Base-by-base conservation (phyloP, 2,797 vertebrate genomes). In the Microctenopoma lineatum region DNA sequence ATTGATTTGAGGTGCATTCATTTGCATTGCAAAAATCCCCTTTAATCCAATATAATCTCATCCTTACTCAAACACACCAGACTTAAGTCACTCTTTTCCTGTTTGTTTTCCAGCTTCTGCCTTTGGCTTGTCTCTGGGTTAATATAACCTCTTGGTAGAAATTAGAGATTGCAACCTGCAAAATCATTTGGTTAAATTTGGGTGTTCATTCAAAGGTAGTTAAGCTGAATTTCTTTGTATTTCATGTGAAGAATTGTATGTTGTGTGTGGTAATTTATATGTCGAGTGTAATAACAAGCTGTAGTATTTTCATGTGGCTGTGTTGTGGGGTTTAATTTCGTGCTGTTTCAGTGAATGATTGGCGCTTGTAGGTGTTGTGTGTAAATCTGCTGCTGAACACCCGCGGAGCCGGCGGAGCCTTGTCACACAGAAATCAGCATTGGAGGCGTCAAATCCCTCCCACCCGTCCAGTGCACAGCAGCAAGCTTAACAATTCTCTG, bases 11-110 rank as follows among this genome's bases (percentile, higher is more conserved):
- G 90, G 81, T 92, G 91, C 93, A 92, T 94, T 94, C 91, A 94
- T 94, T 94, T 95, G 93, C 94, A 95, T 92, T 94, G 93, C 93
- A 94, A 94, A 93, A 94, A 92, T 92, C 88, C 91, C 83, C 90
- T 93, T 91, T 93, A 95, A 94, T 94, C 93, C 93, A 94, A 93
- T 94, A 92, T 94, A 94, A 94, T 94, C 93, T 94, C 91, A 91
- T 91, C 91, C 90, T 92, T 91, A 87, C 92, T 92, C 92, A 93
- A 90, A 92, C 89, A 90, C 85, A 87, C 83, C 84, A 86, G 84
- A 88, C 88, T 74, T 72, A 58, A 83, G 57, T 85, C 66, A 61
- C 84, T 90, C 77, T 80, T 75, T 80, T 64, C 47, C 69, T 61
- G 47, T 60, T 80, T 83, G 66, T 80, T 79, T 83, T 83, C 68